These are phyloP conservation scores for Aphidius gifuensis DNA, from an alignment of 1,140 invertebrate species.

Conservation along the genomic window DNA sequence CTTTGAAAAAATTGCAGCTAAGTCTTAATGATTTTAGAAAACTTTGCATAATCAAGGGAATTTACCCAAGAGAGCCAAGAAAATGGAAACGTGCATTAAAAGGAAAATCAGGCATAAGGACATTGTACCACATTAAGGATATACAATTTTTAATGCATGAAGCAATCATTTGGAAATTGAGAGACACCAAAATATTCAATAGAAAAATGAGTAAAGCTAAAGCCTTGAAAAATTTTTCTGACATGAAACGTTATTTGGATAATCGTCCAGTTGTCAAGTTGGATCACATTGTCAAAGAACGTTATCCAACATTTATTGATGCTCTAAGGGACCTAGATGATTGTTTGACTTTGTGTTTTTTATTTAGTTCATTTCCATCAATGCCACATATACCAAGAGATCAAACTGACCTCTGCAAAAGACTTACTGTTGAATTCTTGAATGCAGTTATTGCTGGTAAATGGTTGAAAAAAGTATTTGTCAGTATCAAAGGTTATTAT, in stretches of 20 bases:
- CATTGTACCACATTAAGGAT: conserved; percentile 92
- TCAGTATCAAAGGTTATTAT: conserved; percentile 98
- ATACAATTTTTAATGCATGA: conserved; percentile 96
- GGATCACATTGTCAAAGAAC: conserved; percentile 96
- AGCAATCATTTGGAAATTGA: conserved; percentile 91
- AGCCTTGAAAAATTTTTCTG: conserved; percentile 73
- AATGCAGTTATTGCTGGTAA: conserved; percentile 92
- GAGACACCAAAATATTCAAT: conserved; percentile 83
- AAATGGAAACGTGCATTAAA: conserved; percentile 92
- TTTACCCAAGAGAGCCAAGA: conserved; percentile 95
- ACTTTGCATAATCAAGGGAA: conserved; percentile 95
- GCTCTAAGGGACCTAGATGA: conserved; percentile 96
- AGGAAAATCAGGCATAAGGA: conserved; percentile 85
- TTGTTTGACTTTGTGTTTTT: conserved; percentile 88
- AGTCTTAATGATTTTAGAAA: conserved; percentile 85
- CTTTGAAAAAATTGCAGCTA: conserved; percentile 90
- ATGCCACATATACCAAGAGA: conserved; percentile 72
- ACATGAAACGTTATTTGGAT: conserved; percentile 69
- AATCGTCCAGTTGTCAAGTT: conserved; percentile 85
- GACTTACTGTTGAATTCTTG: conserved; percentile 93
- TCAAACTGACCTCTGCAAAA: conserved; percentile 73
- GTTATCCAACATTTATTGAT: conserved; percentile 97
- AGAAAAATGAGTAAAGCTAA: conserved; percentile 77
- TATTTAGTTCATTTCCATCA: conserved; percentile 94
- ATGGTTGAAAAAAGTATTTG: conserved; percentile 92